Conservation (phyloP, 2,797 vertebrate genomes). For the Coluber constrictor region DNA sequence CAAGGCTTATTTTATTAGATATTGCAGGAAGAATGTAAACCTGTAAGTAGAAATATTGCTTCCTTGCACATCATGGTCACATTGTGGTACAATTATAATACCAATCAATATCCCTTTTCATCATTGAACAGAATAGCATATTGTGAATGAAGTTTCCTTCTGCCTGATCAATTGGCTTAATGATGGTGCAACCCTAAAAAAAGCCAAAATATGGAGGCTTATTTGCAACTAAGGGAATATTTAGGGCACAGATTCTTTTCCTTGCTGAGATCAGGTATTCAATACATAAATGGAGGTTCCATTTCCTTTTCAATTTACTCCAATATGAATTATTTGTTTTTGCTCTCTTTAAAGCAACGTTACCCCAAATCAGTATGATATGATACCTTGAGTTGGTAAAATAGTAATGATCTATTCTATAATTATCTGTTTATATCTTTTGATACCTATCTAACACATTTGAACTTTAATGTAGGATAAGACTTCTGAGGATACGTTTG, state of each 20-base stretch:
- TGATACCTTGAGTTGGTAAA: background rate
- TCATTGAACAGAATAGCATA: background rate
- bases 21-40: background rate
- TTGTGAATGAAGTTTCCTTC: background rate
- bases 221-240: background rate
- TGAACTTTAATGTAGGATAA: background rate
- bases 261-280: background rate
- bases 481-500: background rate
- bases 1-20: background rate
- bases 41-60: background rate
- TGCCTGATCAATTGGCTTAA: background rate
- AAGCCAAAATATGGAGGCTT: background rate
- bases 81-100: background rate
- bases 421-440: background rate
- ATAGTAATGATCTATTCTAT: background rate
- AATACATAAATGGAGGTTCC: background rate
- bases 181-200: background rate
- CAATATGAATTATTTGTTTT: background rate
- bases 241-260: background rate
- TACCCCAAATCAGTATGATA: background rate
- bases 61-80: background rate
- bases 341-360: background rate
- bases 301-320: background rate
- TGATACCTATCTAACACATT: background rate
- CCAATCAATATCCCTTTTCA: background rate